These are phyloP conservation scores for Dione juno DNA, from an alignment of 2,888 invertebrate genomes.

Conservation along the genomic window DNA sequence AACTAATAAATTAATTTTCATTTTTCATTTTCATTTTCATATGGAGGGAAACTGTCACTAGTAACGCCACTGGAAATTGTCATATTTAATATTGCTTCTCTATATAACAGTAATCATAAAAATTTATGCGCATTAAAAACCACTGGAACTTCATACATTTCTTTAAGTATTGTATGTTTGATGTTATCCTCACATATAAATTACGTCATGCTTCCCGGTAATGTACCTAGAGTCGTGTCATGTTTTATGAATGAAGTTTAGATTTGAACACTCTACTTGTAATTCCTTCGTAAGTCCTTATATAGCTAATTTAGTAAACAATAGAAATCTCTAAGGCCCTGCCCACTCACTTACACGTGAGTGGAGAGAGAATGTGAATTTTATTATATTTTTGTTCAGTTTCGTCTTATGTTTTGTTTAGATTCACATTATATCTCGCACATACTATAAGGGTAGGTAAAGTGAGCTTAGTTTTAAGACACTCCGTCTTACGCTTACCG, in stretches of 20 bases:
- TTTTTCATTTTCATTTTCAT: too few relatives aligned
- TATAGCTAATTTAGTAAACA: conserved; percentile 30
- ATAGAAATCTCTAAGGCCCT: conserved; percentile 26
- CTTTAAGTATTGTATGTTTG: background rate
- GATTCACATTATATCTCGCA: too few relatives aligned
- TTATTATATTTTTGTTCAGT: background rate
- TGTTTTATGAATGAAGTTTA: conserved; percentile 41
- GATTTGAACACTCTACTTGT: conserved; percentile 35
- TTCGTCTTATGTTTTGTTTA: background rate
- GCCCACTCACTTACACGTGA: conserved; percentile 30
- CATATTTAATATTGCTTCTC: too few relatives aligned
- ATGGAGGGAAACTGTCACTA: too few relatives aligned
- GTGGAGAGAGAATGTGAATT: conserved; percentile 8
- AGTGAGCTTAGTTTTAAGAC: too few relatives aligned
- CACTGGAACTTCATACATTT: background rate
- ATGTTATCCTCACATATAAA: conserved; percentile 38
- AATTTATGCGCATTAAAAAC: background rate
- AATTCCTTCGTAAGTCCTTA: conserved; percentile 31
- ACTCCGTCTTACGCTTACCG: too few relatives aligned
- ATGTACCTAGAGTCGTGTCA: conserved; percentile 38
- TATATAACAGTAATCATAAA: too few relatives aligned
- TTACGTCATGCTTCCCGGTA: conserved; percentile 34
- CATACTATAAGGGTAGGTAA: too few relatives aligned
- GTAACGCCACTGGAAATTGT: too few relatives aligned
- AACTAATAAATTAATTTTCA: too few relatives aligned